These are phyloP conservation scores for Hirundo rustica DNA, from an alignment of 2,797 vertebrate species.

Conservation along the genomic window DNA sequence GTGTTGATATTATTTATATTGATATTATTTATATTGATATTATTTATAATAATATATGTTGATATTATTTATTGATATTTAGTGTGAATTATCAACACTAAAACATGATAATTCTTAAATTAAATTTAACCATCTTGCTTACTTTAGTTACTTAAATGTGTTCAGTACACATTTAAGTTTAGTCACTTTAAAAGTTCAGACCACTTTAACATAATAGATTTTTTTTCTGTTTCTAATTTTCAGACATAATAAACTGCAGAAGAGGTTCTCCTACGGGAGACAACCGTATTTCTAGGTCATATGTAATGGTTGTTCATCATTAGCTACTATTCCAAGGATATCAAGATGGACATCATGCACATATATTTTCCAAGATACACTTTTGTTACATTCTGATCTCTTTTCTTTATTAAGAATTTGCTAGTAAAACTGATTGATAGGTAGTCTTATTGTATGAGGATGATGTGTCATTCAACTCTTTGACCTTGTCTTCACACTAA, in stretches of 20 bases:
- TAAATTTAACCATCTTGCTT: neutral
- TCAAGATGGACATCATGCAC: neutral
- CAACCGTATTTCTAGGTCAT: neutral
- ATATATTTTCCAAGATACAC: neutral
- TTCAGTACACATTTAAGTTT: neutral
- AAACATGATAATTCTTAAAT: neutral
- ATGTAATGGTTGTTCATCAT: neutral
- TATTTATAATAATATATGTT: no score
- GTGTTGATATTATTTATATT: no score
- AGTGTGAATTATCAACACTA: neutral
- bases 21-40: no score
- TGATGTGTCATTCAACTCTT: slow-evolving; percentile 24
- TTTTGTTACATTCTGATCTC: slow-evolving; percentile 8
- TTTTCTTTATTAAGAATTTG: slow-evolving; percentile 25
- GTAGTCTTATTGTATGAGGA: neutral
- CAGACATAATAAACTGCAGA: neutral
- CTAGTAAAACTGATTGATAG: slow-evolving; percentile 59
- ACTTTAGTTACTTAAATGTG: neutral
- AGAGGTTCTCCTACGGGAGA: neutral
- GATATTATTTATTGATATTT: no score
- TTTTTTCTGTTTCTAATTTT: slow-evolving; percentile 19
- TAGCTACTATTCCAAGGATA: neutral
- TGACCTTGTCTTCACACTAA: slow-evolving; percentile 47
- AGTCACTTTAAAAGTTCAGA: neutral
- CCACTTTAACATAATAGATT: neutral